Conservation (phyloP, 2,797 vertebrate species). For the Poecilia velifera region DNA sequence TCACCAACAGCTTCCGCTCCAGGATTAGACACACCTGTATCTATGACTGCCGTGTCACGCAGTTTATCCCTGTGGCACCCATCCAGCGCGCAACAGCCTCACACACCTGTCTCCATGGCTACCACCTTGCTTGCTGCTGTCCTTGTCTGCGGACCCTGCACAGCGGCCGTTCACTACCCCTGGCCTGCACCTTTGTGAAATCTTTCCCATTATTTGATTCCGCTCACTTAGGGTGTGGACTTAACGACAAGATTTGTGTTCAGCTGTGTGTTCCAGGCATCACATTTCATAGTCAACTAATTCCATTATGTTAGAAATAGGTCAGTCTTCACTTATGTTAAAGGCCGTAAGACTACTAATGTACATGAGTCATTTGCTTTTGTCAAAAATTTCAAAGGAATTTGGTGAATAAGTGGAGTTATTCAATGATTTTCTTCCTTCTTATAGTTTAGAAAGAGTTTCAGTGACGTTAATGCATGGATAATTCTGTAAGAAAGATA, state of each 20-base stretch:
- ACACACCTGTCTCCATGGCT: constrained; percentile 80
- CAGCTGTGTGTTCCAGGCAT: constrained; percentile 38
- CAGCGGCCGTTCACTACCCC: constrained; percentile 32
- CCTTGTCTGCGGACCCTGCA: constrained; percentile 69
- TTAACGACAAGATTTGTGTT: constrained; percentile 49
- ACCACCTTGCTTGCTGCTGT: constrained; percentile 74
- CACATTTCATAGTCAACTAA: constrained; percentile 65
- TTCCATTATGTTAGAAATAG: constrained; percentile 68
- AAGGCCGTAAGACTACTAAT: constrained; percentile 62
- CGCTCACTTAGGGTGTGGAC: constrained; percentile 42
- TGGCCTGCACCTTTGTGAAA: constrained; percentile 31
- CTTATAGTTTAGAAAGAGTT: constrained; percentile 21
- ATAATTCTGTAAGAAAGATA: constrained; percentile 42
- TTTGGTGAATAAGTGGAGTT: constrained; percentile 45
- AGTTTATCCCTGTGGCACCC: constrained; percentile 56
- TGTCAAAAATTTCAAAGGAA: constrained; percentile 61
- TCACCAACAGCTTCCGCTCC: constrained; percentile 11
- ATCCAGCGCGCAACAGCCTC: constrained; percentile 54
- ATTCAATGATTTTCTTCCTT: constrained; percentile 47
- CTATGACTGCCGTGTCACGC: constrained; percentile 71
- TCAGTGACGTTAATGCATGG: constrained; percentile 42
- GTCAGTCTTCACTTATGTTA: constrained; percentile 58
- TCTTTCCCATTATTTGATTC: constrained; percentile 62
- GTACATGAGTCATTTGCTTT: constrained; percentile 59
- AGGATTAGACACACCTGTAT: constrained; percentile 69